phyloP scores from a whole-genome alignment of 2,888 invertebrate genomes.

The Ashinkailepas kermadecensis region DNA sequence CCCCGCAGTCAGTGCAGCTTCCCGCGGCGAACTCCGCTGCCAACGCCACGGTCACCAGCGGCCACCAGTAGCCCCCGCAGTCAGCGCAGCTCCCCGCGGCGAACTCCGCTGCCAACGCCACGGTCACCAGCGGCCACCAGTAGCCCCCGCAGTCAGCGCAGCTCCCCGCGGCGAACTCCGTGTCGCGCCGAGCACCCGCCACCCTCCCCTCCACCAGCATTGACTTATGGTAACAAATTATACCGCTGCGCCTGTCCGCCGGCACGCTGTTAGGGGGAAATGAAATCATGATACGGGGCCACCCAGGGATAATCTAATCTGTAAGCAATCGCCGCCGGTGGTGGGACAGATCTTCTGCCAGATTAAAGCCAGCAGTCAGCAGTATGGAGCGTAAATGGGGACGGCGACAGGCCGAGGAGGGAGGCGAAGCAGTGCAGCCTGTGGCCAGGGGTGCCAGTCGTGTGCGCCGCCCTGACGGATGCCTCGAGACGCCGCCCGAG shows the following conservation, averaged over 20 bases:
- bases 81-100: neutral
- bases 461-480: too few relatives aligned
- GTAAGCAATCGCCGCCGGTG: conserved; percentile 8
- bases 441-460: too few relatives aligned
- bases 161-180: neutral
- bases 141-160: neutral
- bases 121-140: neutral
- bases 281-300: conserved; percentile 15
- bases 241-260: neutral
- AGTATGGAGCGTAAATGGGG: neutral
- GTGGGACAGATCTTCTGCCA: conserved; percentile 3
- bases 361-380: neutral
- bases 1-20: too few relatives aligned
- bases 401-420: neutral
- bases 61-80: too few relatives aligned
- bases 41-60: too few relatives aligned
- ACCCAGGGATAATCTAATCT: conserved; percentile 18
- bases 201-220: neutral
- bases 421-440: too few relatives aligned
- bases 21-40: too few relatives aligned
- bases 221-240: conserved; percentile 20
- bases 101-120: neutral
- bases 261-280: neutral
- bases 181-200: neutral
- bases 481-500: too few relatives aligned